Base-by-base conservation (phyloP, 2,888 invertebrate species). In the Athripsodes cinereus region DNA sequence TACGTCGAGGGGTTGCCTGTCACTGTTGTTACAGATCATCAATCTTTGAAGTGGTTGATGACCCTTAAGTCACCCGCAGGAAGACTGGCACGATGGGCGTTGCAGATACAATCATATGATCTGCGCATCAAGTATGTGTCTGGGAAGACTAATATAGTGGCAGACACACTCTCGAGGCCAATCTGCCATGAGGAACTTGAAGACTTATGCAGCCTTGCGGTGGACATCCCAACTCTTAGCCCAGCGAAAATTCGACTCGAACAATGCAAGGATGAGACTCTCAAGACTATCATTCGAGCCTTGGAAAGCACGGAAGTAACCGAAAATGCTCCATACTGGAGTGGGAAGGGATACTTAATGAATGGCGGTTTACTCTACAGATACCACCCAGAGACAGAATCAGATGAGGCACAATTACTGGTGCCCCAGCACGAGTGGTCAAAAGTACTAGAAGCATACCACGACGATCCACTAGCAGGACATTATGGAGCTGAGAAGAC, bases 1-100 rank as follows among this genome's bases (percentile, higher is more conserved):
- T 51, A 51, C 19, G 26, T 51, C 19, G 51, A 51, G 2, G 51
- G 52, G 16, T 6, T n/a, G 5, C 16, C 5, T 13, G 16, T 46
- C 6, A 46, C 46, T 6, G n/a, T 52, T 8, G 35, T 52, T 5
- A 18, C 52, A 0, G 75, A 76, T 62, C 76, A 75, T 61, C 71
- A 71, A 62, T 71, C 76, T 0, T 65, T 80, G 31, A n/a, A n/a
- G n/a, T n/a, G n/a, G n/a, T n/a, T n/a, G n/a, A n/a, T n/a, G n/a
- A n/a, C n/a, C n/a, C n/a, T n/a, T n/a, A n/a, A n/a, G n/a, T n/a
- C n/a, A n/a, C n/a, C n/a, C n/a, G n/a, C n/a, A n/a, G n/a, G n/a
- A n/a, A n/a, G n/a, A n/a, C n/a, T n/a, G n/a, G n/a, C n/a, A n/a
- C n/a, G n/a, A n/a, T n/a, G n/a, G n/a, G 70, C 71, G 0, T 26